Conservation (phyloP, 2,888 invertebrate genomes). For the Cryptocephalus moraei region DNA sequence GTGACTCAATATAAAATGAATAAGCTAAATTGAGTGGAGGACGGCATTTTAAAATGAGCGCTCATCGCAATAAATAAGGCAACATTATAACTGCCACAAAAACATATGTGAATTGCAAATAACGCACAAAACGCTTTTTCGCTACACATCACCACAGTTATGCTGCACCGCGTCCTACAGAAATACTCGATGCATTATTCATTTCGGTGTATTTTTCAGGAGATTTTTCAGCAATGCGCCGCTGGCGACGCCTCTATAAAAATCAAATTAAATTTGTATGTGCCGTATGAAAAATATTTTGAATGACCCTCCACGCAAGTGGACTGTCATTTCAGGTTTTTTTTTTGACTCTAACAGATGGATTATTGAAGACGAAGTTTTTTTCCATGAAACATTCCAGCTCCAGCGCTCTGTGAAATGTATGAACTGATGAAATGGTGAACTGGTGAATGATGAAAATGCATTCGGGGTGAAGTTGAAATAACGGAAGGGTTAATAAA, state of each 20-base stretch:
- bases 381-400: no score
- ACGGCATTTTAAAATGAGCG: slow-evolving; percentile 13
- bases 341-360: no score
- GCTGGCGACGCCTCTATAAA: slow-evolving; percentile 4
- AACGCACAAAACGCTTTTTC: slow-evolving; percentile 5
- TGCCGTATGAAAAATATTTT: neutral
- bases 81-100: slow-evolving; percentile 8
- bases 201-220: slow-evolving; percentile 8
- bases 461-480: no score
- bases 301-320: no score
- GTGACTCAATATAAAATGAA: slow-evolving; percentile 18
- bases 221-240: slow-evolving; percentile 5
- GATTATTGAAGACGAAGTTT: no score
- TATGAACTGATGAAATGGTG: no score
- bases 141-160: slow-evolving; percentile 1
- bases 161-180: neutral
- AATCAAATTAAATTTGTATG: slow-evolving; percentile 7
- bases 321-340: no score
- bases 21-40: slow-evolving; percentile 16
- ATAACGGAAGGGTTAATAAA: no score
- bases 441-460: no score
- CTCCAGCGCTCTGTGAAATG: no score
- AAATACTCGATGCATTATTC: slow-evolving; percentile 8
- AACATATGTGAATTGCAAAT: slow-evolving; percentile 11
- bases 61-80: slow-evolving; percentile 10